These are phyloP conservation scores for Pseudochirops cupreus DNA, from an alignment of 2,797 vertebrate species.

Conservation along the genomic window DNA sequence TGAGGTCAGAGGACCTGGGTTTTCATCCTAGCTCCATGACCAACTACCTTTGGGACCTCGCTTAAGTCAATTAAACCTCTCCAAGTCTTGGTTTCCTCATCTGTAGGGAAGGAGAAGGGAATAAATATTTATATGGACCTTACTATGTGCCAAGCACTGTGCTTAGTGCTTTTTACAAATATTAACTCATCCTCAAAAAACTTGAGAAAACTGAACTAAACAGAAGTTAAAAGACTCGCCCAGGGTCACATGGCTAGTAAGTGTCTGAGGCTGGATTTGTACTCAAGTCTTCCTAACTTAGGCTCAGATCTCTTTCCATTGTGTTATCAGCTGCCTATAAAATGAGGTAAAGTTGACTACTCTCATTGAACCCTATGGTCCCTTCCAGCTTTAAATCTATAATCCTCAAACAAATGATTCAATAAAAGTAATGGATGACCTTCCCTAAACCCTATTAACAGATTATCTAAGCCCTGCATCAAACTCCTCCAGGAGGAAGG, in stretches of 20 bases:
- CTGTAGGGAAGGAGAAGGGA: background rate
- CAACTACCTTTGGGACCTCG: background rate
- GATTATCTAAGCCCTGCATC: background rate
- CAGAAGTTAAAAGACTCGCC: background rate
- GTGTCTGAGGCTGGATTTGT: conserved; percentile 15
- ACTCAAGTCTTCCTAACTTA: background rate
- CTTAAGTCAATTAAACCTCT: background rate
- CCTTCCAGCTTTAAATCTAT: background rate
- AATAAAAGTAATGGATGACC: background rate
- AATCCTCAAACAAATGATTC: background rate
- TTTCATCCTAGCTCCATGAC: background rate
- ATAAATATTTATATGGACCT: background rate
- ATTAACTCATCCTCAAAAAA: background rate
- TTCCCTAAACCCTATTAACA: background rate
- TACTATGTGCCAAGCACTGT: background rate
- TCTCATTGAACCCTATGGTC: background rate
- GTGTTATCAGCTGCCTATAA: background rate
- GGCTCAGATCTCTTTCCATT: background rate
- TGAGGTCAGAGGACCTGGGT: background rate
- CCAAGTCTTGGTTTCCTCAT: background rate
- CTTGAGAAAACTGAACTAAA: background rate
- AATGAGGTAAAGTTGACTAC: background rate
- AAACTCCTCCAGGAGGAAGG: background rate
- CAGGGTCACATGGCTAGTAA: background rate
- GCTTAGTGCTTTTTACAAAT: background rate